A percentile compares a stretch with the other conserved stretches of the same genome.
phyloP scores from a whole-genome alignment of 2,888 invertebrate species.

The Caenorhabditis sinica region DNA sequence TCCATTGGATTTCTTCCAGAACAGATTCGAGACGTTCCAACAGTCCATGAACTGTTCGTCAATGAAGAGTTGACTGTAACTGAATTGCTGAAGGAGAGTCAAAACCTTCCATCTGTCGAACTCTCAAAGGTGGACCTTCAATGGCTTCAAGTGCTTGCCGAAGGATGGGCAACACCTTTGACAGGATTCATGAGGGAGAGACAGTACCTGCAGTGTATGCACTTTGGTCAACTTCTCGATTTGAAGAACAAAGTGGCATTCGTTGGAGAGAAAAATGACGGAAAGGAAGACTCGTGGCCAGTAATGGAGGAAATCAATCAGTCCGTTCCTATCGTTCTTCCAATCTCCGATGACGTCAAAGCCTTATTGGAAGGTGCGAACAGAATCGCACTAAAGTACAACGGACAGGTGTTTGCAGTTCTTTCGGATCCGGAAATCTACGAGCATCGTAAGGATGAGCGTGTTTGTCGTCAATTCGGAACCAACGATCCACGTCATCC shows the following conservation, averaged over 20 bases:
- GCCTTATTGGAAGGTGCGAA: constrained; percentile 16
- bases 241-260: constrained; percentile 77
- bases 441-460: constrained; percentile 92
- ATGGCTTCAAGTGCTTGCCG: constrained; percentile 96
- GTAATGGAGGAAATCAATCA: constrained; percentile 88
- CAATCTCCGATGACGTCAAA: constrained; percentile 89
- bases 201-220: constrained; percentile 90
- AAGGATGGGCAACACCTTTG: constrained; percentile 98
- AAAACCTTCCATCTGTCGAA: constrained; percentile 89
- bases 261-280: constrained; percentile 54
- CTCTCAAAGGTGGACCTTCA: constrained; percentile 92
- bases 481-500: constrained; percentile 80
- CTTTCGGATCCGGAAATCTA: constrained; percentile 91
- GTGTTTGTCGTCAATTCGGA: constrained; percentile 94
- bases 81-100: constrained; percentile 89
- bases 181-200: constrained; percentile 98
- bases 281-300: constrained; percentile 52
- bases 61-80: constrained; percentile 85
- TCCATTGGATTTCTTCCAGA: constrained; percentile 85
- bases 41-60: constrained; percentile 73
- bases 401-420: constrained; percentile 85
- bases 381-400: constrained; percentile 84
- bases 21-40: constrained; percentile 66
- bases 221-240: constrained; percentile 92
- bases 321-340: constrained; percentile 95